Base-by-base conservation (phyloP, 1,140 invertebrate genomes). In the Cydia pomonella region DNA sequence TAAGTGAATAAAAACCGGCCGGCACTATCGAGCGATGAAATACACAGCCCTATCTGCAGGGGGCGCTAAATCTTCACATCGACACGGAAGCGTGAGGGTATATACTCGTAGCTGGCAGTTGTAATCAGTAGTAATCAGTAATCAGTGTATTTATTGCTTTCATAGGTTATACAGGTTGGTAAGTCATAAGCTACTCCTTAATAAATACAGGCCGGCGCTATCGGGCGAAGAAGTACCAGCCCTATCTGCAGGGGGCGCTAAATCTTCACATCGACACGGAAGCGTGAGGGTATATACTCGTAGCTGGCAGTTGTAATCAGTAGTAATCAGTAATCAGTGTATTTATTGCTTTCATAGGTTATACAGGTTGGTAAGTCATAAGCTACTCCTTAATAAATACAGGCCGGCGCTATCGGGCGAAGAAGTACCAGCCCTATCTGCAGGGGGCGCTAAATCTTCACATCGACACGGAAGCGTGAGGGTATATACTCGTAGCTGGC, bases 31-130 rank as follows among this genome's bases (percentile, higher is more conserved):
- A n/a, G 50, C n/a, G 50, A 44, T 53, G n/a, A 53, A 53, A 53
- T 53, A 53, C 50, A n/a, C 50, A 18, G 50, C 50, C 50, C 50
- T 53, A 53, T 18, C 50, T 53, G 50, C 50, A 18, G 50, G 1
- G 50, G 50, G 50, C n/a, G 50, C 2, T 53, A 53, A 53, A 53
- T 53, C 50, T 53, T 53, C n/a, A n/a, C 50, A 53, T 53, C 50
- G 50, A 53, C 50, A n/a, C 44, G 4, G 16, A 44, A 53, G 50
- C 50, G 0, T 9, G 16, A n/a, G 3, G 50, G 50, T 53, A 53
- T 18, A n/a, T n/a, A n/a, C n/a, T n/a, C n/a, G 50, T 53, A n/a
- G 50, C 16, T 53, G 50, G n/a, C 47, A 50, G 13, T n/a, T n/a
- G n/a, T n/a, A n/a, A n/a, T n/a, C n/a, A n/a, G n/a, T n/a, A n/a